A percentile compares a stretch with the other conserved stretches of the same genome.
These are phyloP conservation scores for Acrobasis suavella DNA, from an alignment of 2,888 invertebrate genomes.

Conservation along the genomic window DNA sequence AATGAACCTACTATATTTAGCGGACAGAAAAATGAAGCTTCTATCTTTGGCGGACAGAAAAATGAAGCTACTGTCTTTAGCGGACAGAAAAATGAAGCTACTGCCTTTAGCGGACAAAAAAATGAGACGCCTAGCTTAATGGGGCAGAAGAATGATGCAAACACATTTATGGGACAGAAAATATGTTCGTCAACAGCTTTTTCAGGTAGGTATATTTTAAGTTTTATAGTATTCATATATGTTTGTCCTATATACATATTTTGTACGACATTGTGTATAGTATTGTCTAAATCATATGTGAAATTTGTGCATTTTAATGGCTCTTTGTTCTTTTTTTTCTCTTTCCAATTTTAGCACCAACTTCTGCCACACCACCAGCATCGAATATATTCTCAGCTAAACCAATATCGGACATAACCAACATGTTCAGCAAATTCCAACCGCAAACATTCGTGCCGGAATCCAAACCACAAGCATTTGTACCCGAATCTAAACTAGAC, in stretches of 20 bases:
- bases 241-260: too few relatives aligned
- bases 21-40: neutral
- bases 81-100: neutral
- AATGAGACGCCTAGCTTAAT: too few relatives aligned
- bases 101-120: neutral
- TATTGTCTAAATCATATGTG: too few relatives aligned
- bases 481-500: conserved; percentile 23
- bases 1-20: neutral
- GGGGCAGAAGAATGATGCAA: conserved; percentile 42
- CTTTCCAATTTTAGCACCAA: conserved; percentile 38
- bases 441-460: conserved; percentile 43
- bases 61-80: too few relatives aligned
- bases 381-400: conserved; percentile 54
- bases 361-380: conserved; percentile 39
- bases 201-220: conserved; percentile 40
- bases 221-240: too few relatives aligned
- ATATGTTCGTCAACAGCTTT: conserved; percentile 68
- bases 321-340: neutral
- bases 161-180: conserved; percentile 69
- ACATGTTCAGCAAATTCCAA: conserved; percentile 57
- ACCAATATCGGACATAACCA: conserved; percentile 56
- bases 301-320: too few relatives aligned
- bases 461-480: conserved; percentile 33
- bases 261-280: too few relatives aligned
- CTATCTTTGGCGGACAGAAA: neutral